Evolutionary conservation across 2,888 invertebrate genomes (phyloP).

Genomic region (Gastrophysa polygoni): DNA sequence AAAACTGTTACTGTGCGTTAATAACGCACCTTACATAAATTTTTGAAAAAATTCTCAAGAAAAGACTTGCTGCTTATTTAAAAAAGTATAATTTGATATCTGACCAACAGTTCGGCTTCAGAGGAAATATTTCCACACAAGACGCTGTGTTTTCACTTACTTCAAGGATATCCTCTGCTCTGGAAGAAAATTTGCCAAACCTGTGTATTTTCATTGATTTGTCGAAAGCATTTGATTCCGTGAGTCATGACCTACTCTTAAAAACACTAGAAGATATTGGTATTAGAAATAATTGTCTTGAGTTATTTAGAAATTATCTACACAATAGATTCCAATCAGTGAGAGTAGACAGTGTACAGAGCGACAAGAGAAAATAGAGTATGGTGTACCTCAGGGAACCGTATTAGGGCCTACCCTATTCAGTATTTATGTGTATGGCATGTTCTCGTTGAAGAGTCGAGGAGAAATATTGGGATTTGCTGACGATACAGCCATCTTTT

Average conservation of each 20-base stretch:
- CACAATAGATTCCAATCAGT: neutral
- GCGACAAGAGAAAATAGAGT: slow-evolving; percentile 5
- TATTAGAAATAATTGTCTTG: neutral
- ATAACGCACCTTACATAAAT: slow-evolving; percentile 2
- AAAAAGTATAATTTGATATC: slow-evolving; percentile 7
- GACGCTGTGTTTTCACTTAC: neutral
- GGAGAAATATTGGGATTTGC: slow-evolving; percentile 9
- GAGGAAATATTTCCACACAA: neutral
- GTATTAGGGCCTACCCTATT: neutral
- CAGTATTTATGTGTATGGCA: slow-evolving; percentile 5
- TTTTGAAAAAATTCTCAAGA: slow-evolving; percentile 4
- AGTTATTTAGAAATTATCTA: neutral
- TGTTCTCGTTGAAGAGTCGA: neutral
- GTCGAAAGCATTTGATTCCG: neutral
- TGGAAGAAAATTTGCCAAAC: slow-evolving; percentile 3
- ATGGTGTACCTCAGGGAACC: neutral
- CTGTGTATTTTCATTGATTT: slow-evolving; percentile 2
- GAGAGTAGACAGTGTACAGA: slow-evolving; percentile 1
- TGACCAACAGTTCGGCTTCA: neutral
- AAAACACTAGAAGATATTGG: neutral
- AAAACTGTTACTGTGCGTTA: neutral
- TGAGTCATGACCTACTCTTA: neutral
- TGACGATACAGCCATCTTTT: slow-evolving; percentile 3
- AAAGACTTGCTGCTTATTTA: slow-evolving; percentile 8
- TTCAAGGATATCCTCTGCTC: neutral